Conservation (phyloP, 2,113 vertebrate species). For the Penelope pileata region DNA sequence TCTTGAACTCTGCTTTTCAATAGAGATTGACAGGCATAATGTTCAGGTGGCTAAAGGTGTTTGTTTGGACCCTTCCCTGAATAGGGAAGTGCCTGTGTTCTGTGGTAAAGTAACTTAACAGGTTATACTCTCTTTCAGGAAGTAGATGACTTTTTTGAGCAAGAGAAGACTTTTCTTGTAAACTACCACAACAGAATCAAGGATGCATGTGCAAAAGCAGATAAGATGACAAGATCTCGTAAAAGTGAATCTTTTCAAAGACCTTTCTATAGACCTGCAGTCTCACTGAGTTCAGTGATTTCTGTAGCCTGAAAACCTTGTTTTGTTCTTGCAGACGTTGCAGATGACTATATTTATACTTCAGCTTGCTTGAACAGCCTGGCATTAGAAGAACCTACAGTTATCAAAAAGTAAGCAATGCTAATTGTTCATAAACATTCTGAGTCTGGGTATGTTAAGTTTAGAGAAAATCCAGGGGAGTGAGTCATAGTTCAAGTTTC, state of each 20-base stretch:
- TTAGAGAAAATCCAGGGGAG: not conserved
- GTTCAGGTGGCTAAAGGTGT: not conserved
- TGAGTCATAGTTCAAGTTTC: not conserved
- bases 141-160: slow-evolving; percentile 97
- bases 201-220: slow-evolving; percentile 93
- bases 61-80: not conserved
- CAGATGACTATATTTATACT: slow-evolving; percentile 94
- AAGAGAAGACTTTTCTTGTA: slow-evolving; percentile 95
- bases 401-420: slow-evolving; percentile 87
- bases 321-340: slow-evolving; percentile 85
- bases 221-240: slow-evolving; percentile 95
- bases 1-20: not conserved
- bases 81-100: not conserved
- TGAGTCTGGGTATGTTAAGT: not conserved
- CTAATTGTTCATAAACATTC: not conserved
- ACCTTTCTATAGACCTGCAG: not conserved
- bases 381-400: slow-evolving; percentile 85
- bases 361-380: slow-evolving; percentile 87
- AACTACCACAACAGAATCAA: slow-evolving; percentile 95
- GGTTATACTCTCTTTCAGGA: slow-evolving; percentile 78
- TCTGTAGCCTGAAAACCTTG: slow-evolving; percentile 29
- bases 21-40: not conserved
- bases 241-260: slow-evolving; percentile 84
- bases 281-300: not conserved
- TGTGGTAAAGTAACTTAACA: not conserved